Base-by-base conservation (phyloP, 2,797 vertebrate species). In the Molothrus ater region DNA sequence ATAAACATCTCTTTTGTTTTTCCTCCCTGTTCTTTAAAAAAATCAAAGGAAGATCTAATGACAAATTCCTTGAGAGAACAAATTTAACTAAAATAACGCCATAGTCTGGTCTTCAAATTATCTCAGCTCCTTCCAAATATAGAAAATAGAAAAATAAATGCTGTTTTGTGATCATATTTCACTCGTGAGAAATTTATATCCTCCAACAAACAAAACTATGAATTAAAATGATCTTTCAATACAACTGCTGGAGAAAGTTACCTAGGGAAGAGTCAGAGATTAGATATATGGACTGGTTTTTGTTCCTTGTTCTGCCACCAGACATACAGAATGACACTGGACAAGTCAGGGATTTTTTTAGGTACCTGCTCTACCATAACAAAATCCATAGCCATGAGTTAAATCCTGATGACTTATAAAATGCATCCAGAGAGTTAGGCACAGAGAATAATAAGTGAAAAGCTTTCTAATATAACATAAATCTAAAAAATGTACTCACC, bases 371-470 rank as follows among this genome's bases (percentile, higher is more conserved):
- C 53, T 86, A 42, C 64, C 80, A 54, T 79, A 88, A 79, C 63
- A 94, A 96, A 95, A 95, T 92, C 86, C 74, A 64, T 87, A 93
- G 73, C 92, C 64, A 87, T 71, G 80, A 95, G 68, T 94, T 95
- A 96, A 94, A 96, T 94, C 78, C 78, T 64, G 74, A 92, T 85
- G 74, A 90, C 64, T 95, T 96, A 87, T 95, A 93, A 96, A 96
- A 95, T 82, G 88, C 88, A 91, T 93, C 86, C 78, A 86, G 83
- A 96, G 93, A 95, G 80, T 92, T 92, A 95, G 59, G 78, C 86
- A 92, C 60, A 50, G 83, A 80, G 96, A 95, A 95, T 93, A 95
- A 90, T 94, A 96, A 96, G 93, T 95, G 88, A 96, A 96, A 96
- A 96, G 51, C 94, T 93, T 90, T 88, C 94, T 93, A 95, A 95